Conservation (phyloP, 2,888 invertebrate genomes). For the Lordiphosa andalusiaca region DNA sequence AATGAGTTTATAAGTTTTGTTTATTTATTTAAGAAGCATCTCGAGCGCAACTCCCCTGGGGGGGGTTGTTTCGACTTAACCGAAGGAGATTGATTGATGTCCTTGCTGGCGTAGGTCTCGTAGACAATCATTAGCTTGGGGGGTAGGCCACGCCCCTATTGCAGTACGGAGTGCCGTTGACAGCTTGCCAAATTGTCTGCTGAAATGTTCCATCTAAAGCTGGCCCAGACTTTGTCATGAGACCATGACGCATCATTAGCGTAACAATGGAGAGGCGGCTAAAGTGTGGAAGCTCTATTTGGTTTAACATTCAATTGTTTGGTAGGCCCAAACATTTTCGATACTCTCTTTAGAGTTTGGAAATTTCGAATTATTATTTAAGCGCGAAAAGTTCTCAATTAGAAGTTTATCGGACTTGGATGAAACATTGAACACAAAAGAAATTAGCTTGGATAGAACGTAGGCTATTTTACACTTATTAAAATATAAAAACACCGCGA, state of each 20-base stretch:
- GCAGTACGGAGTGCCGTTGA: slow-evolving; percentile 54
- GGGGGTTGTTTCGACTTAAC: slow-evolving; percentile 10
- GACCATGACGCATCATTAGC: slow-evolving; percentile 55
- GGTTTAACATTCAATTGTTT: not conserved
- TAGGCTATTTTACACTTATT: too few species aligned
- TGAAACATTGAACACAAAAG: too few species aligned
- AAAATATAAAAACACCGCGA: too few species aligned
- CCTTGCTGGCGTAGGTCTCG: slow-evolving; percentile 50
- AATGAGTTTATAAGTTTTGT: slow-evolving; percentile 73
- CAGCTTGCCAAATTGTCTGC: slow-evolving; percentile 72
- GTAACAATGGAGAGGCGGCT: not conserved
- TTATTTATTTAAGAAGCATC: slow-evolving; percentile 60
- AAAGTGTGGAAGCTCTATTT: not conserved
- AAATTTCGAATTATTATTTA: too few species aligned
- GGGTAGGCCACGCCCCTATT: slow-evolving; percentile 45
- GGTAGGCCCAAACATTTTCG: not conserved
- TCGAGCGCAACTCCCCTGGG: slow-evolving; percentile 13
- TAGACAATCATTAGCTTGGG: slow-evolving; percentile 67
- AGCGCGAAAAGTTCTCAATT: too few species aligned
- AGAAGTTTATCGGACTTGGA: too few species aligned
- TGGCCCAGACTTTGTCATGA: slow-evolving; percentile 19
- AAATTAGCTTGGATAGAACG: too few species aligned
- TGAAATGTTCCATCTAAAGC: slow-evolving; percentile 26
- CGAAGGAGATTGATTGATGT: slow-evolving; percentile 60
- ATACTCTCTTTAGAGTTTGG: too few species aligned